Evolutionary conservation across 2,113 vertebrate species (phyloP).

Genomic region (Callospermophilus lateralis): DNA sequence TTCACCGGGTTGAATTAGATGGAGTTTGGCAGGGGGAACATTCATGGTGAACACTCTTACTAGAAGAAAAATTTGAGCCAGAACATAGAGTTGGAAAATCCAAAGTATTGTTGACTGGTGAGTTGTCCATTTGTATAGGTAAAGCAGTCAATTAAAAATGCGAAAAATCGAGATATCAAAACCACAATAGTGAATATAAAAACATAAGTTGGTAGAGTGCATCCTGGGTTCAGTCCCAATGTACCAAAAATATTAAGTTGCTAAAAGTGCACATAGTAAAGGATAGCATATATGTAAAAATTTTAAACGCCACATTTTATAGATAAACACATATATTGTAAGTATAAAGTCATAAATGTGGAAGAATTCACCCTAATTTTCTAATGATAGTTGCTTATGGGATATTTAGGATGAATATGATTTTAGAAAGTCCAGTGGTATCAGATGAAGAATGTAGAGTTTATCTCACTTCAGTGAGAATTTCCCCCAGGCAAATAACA

Average conservation of each 20-base stretch:
- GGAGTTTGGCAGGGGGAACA: background rate
- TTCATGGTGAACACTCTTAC: background rate
- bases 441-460: background rate
- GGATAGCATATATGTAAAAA: background rate
- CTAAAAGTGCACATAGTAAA: background rate
- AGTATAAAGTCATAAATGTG: background rate
- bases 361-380: background rate
- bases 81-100: background rate
- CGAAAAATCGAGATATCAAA: background rate
- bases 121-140: background rate
- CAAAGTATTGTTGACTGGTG: background rate
- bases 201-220: too few species aligned
- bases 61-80: background rate
- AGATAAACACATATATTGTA: rapidly evolving
- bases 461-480: background rate
- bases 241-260: background rate
- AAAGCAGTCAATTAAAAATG: background rate
- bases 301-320: background rate
- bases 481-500: background rate
- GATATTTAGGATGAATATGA: background rate
- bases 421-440: background rate
- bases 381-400: background rate
- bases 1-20: background rate
- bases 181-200: background rate
- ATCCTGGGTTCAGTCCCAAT: background rate